Base-by-base conservation (phyloP, 2,113 vertebrate genomes). In the Mus pahari region DNA sequence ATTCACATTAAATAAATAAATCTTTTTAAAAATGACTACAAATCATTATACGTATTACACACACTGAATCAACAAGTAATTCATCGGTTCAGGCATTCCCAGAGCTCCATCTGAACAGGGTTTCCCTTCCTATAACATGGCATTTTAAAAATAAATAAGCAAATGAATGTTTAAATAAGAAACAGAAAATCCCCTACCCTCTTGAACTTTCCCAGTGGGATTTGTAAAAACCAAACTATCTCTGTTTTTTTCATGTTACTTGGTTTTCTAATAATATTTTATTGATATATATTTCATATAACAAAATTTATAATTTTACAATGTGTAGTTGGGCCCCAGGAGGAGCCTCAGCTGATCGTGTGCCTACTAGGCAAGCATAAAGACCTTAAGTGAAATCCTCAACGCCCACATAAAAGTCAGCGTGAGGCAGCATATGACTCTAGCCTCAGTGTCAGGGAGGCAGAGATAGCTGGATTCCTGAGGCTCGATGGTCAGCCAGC, bases 61-160 rank as follows among this genome's bases (percentile, higher is more conserved):
- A 9, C 39, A 31, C 17, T 28, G 13, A 10, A 90, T 90, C 92
- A 74, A 14, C 12, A 62, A 36, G 48, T 55, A 48, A 90, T 45
- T 50, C 78, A 5, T 64, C 5, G n/a, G 12, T 81, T 88, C 81
- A 20, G 50, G 42, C 45, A 90, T 89, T 89, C 60, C 94, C 73
- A 86, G 78, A 70, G 42, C 13, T 84, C 24, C 36, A 8, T 68
- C 45, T 78, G 48, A 94, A 78, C 0, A 83, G 3, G 16, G 68
- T 84, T 89, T 78, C 48, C 31, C 78, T 53, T 81, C 9, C 55
- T 60, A 4, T 79, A 73, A 91, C 13, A 92, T 92, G 13, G 17
- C 16, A 53, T 94, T 97, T 31, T 66, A 95, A 96, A 87, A 71
- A 88, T 90, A 90, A 88, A 55, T 60, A 81, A 95, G n/a, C 53